Evolutionary conservation across 2,888 invertebrate species (phyloP).

Genomic region (Drosophila setosimentum): DNA sequence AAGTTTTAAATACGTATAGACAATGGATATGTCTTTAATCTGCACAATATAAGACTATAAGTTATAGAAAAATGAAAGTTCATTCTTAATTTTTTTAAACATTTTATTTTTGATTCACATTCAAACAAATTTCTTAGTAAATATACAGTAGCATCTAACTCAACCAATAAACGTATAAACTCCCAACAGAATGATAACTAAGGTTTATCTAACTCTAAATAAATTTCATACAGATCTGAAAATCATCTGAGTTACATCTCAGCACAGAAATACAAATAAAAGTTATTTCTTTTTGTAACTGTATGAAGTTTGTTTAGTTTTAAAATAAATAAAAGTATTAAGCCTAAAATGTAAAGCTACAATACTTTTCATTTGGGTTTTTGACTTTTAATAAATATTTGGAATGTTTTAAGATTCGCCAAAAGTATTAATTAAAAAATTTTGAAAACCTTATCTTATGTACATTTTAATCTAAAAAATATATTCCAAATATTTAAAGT

Average conservation of each 20-base stretch:
- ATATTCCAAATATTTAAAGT: conserved; percentile 38
- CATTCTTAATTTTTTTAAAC: neutral
- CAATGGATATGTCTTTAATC: neutral
- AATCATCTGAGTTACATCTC: neutral
- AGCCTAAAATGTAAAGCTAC: neutral
- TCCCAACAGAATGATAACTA: conserved; percentile 24
- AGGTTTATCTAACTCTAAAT: conserved; percentile 24
- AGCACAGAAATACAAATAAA: neutral
- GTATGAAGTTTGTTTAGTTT: conserved; percentile 23
- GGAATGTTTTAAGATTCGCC: conserved; percentile 23
- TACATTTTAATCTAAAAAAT: neutral
- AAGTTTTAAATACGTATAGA: neutral
- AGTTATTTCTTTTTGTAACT: neutral
- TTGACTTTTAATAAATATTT: conserved; percentile 36
- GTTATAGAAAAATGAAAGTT: neutral
- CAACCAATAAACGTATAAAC: neutral
- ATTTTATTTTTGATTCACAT: neutral
- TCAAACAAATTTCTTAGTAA: neutral
- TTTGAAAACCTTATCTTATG: neutral
- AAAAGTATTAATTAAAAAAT: neutral
- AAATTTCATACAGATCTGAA: conserved; percentile 33
- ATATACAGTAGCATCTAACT: neutral
- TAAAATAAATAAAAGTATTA: conserved; percentile 6
- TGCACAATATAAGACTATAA: neutral
- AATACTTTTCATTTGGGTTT: conserved; percentile 7